A percentile compares a stretch with the other conserved stretches of the same genome.
Evolutionary conservation across 2,113 vertebrate genomes (phyloP).

Genomic region (Ageneiosus marmoratus): DNA sequence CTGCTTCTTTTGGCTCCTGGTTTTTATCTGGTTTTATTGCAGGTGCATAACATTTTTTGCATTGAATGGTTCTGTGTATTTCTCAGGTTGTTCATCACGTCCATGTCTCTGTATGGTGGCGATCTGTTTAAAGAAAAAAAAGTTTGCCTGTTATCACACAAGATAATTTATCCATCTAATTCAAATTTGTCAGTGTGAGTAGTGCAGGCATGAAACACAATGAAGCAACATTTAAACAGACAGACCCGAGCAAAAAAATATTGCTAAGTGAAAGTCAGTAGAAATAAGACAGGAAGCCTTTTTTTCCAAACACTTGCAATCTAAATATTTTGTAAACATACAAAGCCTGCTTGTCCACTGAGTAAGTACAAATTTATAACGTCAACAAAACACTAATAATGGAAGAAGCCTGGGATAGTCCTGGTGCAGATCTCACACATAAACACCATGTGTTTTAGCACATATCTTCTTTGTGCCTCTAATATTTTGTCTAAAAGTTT

Average conservation of each 20-base stretch:
- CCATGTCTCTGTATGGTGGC: neutral
- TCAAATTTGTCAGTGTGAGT: neutral
- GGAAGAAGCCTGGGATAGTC: neutral
- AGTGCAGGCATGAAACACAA: neutral
- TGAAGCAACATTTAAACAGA: neutral
- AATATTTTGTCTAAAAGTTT: neutral
- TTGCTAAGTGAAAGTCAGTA: neutral
- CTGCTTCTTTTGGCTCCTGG: neutral
- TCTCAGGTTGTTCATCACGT: neutral
- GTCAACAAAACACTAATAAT: neutral
- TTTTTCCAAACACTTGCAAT: neutral
- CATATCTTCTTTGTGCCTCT: neutral
- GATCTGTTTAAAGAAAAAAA: neutral
- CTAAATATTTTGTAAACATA: neutral
- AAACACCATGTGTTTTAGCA: neutral
- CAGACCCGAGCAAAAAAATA: neutral
- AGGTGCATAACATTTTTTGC: neutral
- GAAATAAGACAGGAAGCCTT: neutral
- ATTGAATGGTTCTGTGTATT: neutral
- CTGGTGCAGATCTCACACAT: neutral
- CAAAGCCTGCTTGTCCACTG: neutral
- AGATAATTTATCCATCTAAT: neutral
- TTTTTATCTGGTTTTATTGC: neutral
- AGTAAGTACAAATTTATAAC: too few relatives aligned
- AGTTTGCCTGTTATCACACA: neutral